Evolutionary conservation across 2,888 invertebrate species (phyloP), one percentile per base, ranked within the genome.

Genomic region (Acleris cristana): DNA sequence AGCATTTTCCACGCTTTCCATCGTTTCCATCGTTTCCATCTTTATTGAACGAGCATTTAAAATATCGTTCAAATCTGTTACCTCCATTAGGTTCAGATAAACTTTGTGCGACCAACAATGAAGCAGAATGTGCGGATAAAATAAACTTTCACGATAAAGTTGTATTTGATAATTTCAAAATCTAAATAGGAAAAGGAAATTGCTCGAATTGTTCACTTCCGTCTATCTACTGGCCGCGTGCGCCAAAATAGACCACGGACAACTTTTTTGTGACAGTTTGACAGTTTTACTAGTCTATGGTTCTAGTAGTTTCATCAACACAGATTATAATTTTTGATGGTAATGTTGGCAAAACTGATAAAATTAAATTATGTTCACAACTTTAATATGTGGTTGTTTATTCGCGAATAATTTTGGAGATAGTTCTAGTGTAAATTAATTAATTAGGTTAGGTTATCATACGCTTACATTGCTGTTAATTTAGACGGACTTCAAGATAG

Each of bases 11-110:
- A 73, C 77, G 58, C 79, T 85, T 80, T 92, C 92, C 90, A 92
- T 90, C 84, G 79, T 85, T 80, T 92, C 92, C 90, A 92, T 90
- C 84, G 79, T 85, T 80, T 92, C 92, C 90, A 92, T 90, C 84
- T 92, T 92, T 70, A 92, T 88, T 21, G 84, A 71, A 30, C 89
- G 82, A 26, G 83, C 90, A 79, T 86, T 90, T 61, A 92, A 74
- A 59, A 92, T 79, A 75, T 92, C 92, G 71, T 79, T 89, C 64
- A 92, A 79, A 76, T 92, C 92, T 1, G 89, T 76, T 65, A 90
- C 90, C 73, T 92, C 92, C 92, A 92, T 92, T 21, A n/a, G 77
- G 52, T 14, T 49, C 23, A 26, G 30, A 45, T 7, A 48, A 44
- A 49, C 57, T 19, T 3, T 8, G 18, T 14, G 21, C n/a, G 21